Evolutionary conservation across 2,797 vertebrate species (phyloP), one percentile per base, ranked within the genome.

Genomic region (Podarcis siculus): DNA sequence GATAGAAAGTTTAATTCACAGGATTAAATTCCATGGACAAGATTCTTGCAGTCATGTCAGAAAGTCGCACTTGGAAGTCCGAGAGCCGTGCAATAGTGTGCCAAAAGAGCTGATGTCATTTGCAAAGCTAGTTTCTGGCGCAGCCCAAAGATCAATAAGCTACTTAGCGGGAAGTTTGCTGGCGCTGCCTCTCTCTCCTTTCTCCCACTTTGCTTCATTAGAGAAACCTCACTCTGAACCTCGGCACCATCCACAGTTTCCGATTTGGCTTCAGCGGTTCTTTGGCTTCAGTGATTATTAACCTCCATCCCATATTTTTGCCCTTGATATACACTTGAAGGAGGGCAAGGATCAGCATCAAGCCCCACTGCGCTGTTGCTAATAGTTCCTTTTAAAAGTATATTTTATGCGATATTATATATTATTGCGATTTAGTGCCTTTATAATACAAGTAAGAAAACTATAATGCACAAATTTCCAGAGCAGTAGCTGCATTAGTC

Each of bases 91-190:
- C 15, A 2, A 49, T 25, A 6, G 25, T 45, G 10, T 8, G 21
- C 42, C 37, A 12, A 37, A 32, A 61, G 67, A 71, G 32, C 75
- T 25, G 49, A 78, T 55, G 86, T 55, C 30, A 77, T 78, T 77
- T 88, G 86, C 86, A 78, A 55, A 67, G 45, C 82, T 71, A 7
- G 45, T 87, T 95, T 88, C 93, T 95, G 95, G 94, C 95, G 92
- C 91, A 0, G 80, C 92, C 90, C 13, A 83, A 88, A 92, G 93
- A 95, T 95, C 94, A 89, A 95, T 95, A 93, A 92, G 87, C 84
- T 94, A 92, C 91, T 96, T 94, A 94, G 95, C 89, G 88, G 93
- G 21, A 90, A 93, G 86, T 94, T 94, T 89, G 85, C 94, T 82
- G 58, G 37, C 71, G 12, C 45, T 61, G 25, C 7, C 86, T 6